Evolutionary conservation across 2,797 vertebrate genomes (phyloP).

Genomic region (Champsocephalus gunnari): DNA sequence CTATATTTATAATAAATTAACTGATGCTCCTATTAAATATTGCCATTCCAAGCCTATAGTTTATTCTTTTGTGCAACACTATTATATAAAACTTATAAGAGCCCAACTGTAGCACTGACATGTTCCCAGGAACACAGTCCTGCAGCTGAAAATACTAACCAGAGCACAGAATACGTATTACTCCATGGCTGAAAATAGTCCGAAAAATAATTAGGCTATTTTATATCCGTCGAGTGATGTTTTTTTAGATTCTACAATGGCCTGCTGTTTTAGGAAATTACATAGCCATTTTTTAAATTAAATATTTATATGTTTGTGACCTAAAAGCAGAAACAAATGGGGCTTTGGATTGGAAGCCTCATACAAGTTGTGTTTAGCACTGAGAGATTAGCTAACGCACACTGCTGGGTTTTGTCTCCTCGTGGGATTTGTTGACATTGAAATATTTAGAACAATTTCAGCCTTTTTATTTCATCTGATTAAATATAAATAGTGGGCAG

Average conservation of each 20-base stretch:
- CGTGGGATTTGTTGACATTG: neutral
- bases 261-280: neutral
- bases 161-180: neutral
- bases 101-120: neutral
- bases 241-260: neutral
- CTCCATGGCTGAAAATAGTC: conserved; percentile 18
- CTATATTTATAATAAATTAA: neutral
- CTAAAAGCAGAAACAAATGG: neutral
- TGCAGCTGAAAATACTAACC: conserved; percentile 6
- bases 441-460: too few species aligned
- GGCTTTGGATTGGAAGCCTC: neutral
- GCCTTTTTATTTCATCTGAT: neutral
- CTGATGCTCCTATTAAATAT: neutral
- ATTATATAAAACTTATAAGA: neutral
- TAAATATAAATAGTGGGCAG: conserved; percentile 12
- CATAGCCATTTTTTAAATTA: neutral
- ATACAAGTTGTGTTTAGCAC: neutral
- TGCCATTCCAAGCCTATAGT: neutral
- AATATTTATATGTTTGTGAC: neutral
- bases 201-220: neutral
- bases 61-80: neutral
- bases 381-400: neutral
- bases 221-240: neutral
- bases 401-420: neutral
- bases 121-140: neutral